Conservation (phyloP, 2,113 vertebrate species). For the Ahaetulla prasina region DNA sequence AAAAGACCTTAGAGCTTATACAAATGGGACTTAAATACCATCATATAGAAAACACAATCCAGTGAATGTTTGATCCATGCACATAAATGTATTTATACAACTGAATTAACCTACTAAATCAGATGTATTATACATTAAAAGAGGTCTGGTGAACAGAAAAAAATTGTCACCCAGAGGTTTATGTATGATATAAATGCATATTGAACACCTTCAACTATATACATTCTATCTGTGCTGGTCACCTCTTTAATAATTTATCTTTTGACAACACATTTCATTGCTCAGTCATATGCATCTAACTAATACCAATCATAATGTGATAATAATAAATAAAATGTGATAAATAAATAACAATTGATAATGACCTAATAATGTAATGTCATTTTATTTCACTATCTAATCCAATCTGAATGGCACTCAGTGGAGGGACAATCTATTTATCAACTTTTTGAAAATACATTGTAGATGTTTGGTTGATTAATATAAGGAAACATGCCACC, state of each 20-base stretch:
- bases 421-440: not conserved
- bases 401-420: not conserved
- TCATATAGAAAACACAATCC: not conserved
- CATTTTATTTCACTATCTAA: not conserved
- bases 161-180: not conserved
- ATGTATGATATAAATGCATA: not conserved
- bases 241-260: not conserved
- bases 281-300: not conserved
- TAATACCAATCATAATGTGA: not conserved
- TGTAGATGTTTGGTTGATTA: not conserved
- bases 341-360: not conserved
- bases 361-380: not conserved
- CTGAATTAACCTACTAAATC: not conserved
- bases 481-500: not conserved
- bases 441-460: not conserved
- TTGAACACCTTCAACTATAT: not conserved
- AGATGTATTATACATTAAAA: not conserved
- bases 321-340: not conserved
- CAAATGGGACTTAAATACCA: slow-evolving; percentile 28
- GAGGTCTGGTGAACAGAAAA: not conserved
- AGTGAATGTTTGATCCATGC: not conserved
- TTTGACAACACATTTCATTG: not conserved
- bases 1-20: slow-evolving; percentile 26
- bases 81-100: not conserved
- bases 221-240: not conserved